A percentile compares a stretch with the other conserved stretches of the same genome.
Conservation (phyloP, 2,113 vertebrate species). For the Heliornis fulica region DNA sequence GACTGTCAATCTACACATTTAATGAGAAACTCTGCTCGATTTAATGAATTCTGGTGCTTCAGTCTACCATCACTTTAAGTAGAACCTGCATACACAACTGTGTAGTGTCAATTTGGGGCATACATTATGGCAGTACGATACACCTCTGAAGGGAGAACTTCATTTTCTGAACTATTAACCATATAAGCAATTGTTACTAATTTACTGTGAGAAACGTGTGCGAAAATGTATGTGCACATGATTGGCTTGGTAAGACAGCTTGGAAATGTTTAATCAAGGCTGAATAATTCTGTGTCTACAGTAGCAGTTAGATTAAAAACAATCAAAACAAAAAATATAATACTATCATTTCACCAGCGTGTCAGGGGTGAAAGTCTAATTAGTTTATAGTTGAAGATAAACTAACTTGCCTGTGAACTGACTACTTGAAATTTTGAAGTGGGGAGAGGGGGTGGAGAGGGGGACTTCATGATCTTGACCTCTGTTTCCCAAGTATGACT, state of each 20-base stretch:
- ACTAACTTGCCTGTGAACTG: background rate
- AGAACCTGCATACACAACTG: constrained; percentile 39
- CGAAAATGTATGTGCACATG: background rate
- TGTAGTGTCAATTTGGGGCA: constrained; percentile 37
- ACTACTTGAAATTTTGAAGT: background rate
- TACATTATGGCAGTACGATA: constrained; percentile 1
- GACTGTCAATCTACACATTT: constrained; percentile 75
- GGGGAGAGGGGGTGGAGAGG: too few species aligned
- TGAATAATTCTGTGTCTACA: constrained; percentile 1
- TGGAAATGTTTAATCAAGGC: constrained; percentile 45
- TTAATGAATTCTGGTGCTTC: constrained; percentile 72
- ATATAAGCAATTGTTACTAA: constrained; percentile 54
- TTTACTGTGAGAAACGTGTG: constrained; percentile 39
- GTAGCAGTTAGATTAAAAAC: constrained; percentile 2
- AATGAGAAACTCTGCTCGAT: constrained; percentile 73
- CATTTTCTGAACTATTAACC: constrained; percentile 50
- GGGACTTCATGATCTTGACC: background rate
- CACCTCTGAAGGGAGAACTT: constrained; percentile 19
- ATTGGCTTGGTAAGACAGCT: background rate
- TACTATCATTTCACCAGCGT: background rate
- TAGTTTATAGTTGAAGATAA: background rate
- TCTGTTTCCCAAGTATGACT: background rate
- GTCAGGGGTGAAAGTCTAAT: constrained; percentile 24
- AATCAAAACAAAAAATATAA: background rate
- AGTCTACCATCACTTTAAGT: constrained; percentile 48